Evolutionary conservation across 2,888 invertebrate species (phyloP).

Genomic region (Philaethria dido): DNA sequence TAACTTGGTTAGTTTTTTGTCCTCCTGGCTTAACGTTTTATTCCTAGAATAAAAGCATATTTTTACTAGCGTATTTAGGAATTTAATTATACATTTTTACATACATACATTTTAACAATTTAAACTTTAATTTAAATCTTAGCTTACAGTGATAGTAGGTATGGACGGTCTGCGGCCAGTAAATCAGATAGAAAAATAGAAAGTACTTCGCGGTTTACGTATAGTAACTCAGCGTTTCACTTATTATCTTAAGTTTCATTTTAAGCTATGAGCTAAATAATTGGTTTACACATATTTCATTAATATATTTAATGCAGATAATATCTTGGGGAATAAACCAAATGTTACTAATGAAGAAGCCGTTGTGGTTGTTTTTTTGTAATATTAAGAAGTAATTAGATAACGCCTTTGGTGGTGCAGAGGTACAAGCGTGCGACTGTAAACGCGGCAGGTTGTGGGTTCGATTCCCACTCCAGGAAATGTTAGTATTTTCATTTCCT

Average conservation of each 20-base stretch:
- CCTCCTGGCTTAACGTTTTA: too few species aligned
- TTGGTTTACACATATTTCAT: conserved; percentile 8
- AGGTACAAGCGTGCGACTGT: too few species aligned
- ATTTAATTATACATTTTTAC: too few species aligned
- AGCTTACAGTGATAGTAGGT: background rate
- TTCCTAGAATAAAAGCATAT: too few species aligned
- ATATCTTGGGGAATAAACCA: background rate
- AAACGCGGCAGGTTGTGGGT: too few species aligned
- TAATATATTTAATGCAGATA: background rate
- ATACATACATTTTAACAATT: background rate
- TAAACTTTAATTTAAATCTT: background rate
- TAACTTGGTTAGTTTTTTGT: too few species aligned
- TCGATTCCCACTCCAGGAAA: too few species aligned
- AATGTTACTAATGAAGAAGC: background rate
- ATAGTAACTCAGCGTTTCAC: conserved; percentile 10
- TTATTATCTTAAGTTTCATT: conserved; percentile 11
- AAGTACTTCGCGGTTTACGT: conserved; percentile 16
- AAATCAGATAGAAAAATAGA: conserved; percentile 24
- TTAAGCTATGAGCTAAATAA: background rate
- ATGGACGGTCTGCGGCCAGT: background rate
- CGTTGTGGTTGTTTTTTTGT: background rate
- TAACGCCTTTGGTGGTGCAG: too few species aligned
- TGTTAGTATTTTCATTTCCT: too few species aligned
- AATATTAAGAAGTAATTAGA: background rate
- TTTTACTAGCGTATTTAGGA: too few species aligned